These are phyloP conservation scores for Indri indri DNA, from an alignment of 2,113 vertebrate genomes.

Conservation along the genomic window DNA sequence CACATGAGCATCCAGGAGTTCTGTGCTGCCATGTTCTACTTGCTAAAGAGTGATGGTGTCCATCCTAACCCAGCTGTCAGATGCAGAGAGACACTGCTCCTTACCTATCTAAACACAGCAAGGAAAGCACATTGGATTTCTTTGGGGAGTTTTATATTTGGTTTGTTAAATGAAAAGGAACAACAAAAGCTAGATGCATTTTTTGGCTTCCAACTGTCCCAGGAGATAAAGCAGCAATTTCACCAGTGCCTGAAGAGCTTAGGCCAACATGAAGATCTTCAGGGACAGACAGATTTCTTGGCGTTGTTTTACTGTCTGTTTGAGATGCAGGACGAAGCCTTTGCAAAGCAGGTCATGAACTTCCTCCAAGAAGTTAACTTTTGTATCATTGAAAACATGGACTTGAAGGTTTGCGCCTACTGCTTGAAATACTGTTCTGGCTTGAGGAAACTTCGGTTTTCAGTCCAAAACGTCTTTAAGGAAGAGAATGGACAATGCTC, in stretches of 20 bases:
- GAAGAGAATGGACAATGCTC: rapidly evolving
- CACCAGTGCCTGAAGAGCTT: not conserved
- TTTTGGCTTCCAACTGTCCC: not conserved
- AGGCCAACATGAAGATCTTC: rapidly evolving
- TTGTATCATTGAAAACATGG: rapidly evolving
- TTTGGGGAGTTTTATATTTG: conserved; percentile 16
- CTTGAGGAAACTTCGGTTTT: not conserved
- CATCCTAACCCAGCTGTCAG: not conserved
- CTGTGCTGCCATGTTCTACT: conserved; percentile 61
- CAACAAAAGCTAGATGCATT: not conserved
- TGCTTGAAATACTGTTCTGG: not conserved
- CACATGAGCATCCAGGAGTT: conserved; percentile 67
- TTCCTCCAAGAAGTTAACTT: not conserved
- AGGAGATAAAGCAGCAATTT: not conserved
- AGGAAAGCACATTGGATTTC: not conserved
- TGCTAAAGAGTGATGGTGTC: not conserved
- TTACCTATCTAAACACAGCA: not conserved
- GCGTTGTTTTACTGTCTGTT: conserved; percentile 15
- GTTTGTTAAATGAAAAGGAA: not conserved
- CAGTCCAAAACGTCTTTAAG: not conserved
- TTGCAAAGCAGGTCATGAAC: not conserved
- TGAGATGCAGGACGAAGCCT: conserved; percentile 45
- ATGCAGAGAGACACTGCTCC: rapidly evolving
- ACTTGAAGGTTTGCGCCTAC: not conserved
- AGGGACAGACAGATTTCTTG: not conserved